phyloP scores from a whole-genome alignment of 2,113 vertebrate genomes.

The Eptesicus fuscus region DNA sequence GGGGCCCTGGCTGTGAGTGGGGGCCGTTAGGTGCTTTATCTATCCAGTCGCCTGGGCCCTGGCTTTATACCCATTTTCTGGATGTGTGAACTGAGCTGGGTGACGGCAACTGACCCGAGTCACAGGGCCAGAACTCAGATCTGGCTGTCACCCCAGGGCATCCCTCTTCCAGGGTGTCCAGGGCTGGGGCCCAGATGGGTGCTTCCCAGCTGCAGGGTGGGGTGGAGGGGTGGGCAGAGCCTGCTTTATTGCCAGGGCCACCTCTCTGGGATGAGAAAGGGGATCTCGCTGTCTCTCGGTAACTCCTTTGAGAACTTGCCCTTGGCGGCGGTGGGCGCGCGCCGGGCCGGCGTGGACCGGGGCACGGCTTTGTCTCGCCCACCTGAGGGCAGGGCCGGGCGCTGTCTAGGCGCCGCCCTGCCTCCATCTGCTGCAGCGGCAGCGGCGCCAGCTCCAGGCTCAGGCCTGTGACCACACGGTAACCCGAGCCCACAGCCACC shows the following conservation, averaged over 20 bases:
- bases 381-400: background rate
- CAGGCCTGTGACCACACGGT: constrained; percentile 33
- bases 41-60: background rate
- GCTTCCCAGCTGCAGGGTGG: no score
- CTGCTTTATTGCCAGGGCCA: background rate
- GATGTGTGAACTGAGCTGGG: background rate
- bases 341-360: accelerated
- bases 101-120: background rate
- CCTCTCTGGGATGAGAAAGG: background rate
- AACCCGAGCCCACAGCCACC: constrained; percentile 54
- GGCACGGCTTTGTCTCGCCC: background rate
- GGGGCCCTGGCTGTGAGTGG: background rate
- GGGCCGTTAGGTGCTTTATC: background rate
- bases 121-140: background rate
- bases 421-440: constrained; percentile 31
- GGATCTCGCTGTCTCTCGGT: background rate
- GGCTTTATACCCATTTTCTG: background rate
- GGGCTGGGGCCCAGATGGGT: background rate
- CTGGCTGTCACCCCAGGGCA: background rate
- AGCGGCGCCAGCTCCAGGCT: constrained; percentile 39
- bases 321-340: accelerated
- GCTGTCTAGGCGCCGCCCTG: background rate
- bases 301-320: constrained; percentile 21
- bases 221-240: background rate
- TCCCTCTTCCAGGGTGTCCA: background rate